Evolutionary conservation across 2,113 vertebrate species (phyloP), one percentile per base, ranked within the genome.

Genomic region (Hucho hucho): DNA sequence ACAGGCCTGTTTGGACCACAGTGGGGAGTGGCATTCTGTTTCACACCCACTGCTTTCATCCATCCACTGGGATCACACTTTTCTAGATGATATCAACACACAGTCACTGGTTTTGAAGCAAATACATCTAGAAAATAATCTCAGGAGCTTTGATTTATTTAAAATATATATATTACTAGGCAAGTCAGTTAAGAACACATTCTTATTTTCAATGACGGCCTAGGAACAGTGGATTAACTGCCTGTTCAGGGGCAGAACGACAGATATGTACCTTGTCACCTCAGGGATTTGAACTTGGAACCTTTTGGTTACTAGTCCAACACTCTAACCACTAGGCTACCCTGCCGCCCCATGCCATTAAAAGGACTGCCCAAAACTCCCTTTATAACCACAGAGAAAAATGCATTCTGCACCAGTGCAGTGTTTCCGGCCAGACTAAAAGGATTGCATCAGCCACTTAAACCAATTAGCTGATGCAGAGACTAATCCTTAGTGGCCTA

Each of bases 401-500:
- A 22, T 37, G 9, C 71, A 53, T 75, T 7, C 71, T 68, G 37
- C 58, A 59, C 32, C 22, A 64, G 29, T 82, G 73, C 79, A 80
- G 74, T 64, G 71, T 81, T 78, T 75, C 75, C 83, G 74, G 79
- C 68, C 32, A 58, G 75, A 69, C 26, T 79, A 68, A 83, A 83
- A 76, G 75, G 76, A 84, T 75, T 79, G 82, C 77, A 76, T 61
- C 24, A 83, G 79, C 75, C 83, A 85, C 71, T 84, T 92, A 90
- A 91, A 82, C 88, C 90, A 86, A 87, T 90, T 89, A 89, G 72
- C 74, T 77, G 80, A 82, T 81, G 83, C 83, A 81, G 79, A 76
- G 76, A 83, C 75, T 89, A 90, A 92, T 90, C 90, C 89, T 72
- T 72, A 79, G 88, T 84, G 90, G 71, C 77, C 68, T 76, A 63